Conservation (phyloP, 2,113 vertebrate genomes). For the Bubo blakistoni region DNA sequence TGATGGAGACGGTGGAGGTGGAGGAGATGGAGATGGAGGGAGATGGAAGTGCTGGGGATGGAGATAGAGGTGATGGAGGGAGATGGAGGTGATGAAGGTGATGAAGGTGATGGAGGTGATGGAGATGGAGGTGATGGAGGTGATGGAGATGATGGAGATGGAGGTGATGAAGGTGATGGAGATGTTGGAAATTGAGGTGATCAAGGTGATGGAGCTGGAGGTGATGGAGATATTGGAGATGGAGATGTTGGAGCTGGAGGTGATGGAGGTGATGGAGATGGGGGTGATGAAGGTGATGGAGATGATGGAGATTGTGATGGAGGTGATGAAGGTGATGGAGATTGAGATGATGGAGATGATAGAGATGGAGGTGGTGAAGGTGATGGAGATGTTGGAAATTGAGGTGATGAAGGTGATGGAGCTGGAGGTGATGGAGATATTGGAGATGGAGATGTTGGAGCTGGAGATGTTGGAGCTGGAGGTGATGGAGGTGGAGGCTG, state of each 20-base stretch:
- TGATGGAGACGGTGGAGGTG: not conserved
- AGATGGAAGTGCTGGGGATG: not conserved
- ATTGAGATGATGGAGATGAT: not conserved
- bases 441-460: too few relatives aligned
- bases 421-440: too few relatives aligned
- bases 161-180: too few relatives aligned
- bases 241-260: too few relatives aligned
- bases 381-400: not conserved
- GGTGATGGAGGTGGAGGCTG: not conserved
- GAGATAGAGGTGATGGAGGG: not conserved
- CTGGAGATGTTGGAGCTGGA: too few relatives aligned
- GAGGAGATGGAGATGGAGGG: too few relatives aligned
- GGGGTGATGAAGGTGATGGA: too few relatives aligned
- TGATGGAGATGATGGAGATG: not conserved
- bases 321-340: too few relatives aligned
- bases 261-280: not conserved
- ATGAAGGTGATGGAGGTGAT: too few relatives aligned
- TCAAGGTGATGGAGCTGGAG: too few relatives aligned
- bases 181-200: not conserved
- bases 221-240: too few relatives aligned
- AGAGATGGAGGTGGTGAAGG: too few relatives aligned
- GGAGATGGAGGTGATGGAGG: not conserved
- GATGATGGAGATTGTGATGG: not conserved
- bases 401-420: not conserved
- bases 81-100: not conserved